Evolutionary conservation across 2,888 invertebrate genomes (phyloP).

Genomic region (Melieria omissa): DNA sequence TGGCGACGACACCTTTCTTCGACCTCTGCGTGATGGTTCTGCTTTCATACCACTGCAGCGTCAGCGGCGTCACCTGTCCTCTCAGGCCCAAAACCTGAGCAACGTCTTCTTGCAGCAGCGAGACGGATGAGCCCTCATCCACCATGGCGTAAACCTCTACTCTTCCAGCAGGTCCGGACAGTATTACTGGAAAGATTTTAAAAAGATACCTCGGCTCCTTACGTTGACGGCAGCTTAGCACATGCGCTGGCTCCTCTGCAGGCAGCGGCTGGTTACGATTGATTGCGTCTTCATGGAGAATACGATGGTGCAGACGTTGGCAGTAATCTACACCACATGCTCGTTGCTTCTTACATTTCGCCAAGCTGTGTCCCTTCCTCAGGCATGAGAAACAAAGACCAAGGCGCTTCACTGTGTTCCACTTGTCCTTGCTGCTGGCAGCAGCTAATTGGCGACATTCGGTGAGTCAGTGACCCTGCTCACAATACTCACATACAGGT

Average conservation of each 20-base stretch:
- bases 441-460: background rate
- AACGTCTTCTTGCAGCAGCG: slow-evolving; percentile 31
- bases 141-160: slow-evolving; percentile 8
- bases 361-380: background rate
- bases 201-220: slow-evolving; percentile 13
- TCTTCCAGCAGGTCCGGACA: slow-evolving; percentile 18
- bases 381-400: too few species aligned
- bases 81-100: slow-evolving; percentile 23
- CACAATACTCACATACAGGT: too few species aligned
- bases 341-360: background rate
- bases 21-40: slow-evolving; percentile 17
- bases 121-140: slow-evolving; percentile 9
- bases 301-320: slow-evolving; percentile 7
- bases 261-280: background rate
- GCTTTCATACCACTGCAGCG: slow-evolving; percentile 27
- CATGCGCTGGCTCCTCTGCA: background rate
- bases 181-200: slow-evolving; percentile 32
- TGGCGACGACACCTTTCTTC: background rate
- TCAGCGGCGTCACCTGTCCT: slow-evolving; percentile 15
- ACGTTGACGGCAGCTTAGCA: background rate
- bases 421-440: too few species aligned
- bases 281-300: background rate
- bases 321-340: too few species aligned
- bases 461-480: too few species aligned
- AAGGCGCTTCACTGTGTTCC: too few species aligned